Conservation (phyloP, 2,888 invertebrate species). For the Hypomecis punctinalis region DNA sequence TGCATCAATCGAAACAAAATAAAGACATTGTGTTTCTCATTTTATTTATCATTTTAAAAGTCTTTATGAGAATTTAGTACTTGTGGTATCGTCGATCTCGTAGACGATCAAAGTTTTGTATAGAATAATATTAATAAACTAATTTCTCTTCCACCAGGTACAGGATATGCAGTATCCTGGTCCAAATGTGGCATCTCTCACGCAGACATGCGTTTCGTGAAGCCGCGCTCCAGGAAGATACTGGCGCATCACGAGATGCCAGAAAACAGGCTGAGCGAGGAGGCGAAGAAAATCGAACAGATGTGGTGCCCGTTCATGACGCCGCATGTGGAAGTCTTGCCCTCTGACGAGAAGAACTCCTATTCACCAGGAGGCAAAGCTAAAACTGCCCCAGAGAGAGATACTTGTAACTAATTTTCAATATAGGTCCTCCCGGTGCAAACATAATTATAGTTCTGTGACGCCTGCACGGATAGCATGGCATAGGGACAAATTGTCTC, state of each 20-base stretch:
- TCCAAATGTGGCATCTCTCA: conserved; percentile 52
- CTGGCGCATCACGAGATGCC: conserved; percentile 45
- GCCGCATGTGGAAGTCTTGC: conserved; percentile 42
- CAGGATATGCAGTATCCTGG: conserved; percentile 58
- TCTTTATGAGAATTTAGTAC: no score
- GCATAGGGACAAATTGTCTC: no score
- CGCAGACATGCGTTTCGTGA: conserved; percentile 57
- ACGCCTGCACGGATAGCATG: no score
- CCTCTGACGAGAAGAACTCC: conserved; percentile 12
- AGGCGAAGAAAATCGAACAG: conserved; percentile 52
- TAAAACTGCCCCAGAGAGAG: background rate
- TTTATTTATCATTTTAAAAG: no score
- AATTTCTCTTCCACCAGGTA: conserved; percentile 46
- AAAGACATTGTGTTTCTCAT: no score
- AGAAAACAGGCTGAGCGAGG: conserved; percentile 45
- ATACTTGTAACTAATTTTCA: background rate
- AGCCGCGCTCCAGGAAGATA: conserved; percentile 53
- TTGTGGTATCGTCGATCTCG: no score
- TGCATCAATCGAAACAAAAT: no score
- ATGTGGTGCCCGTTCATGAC: conserved; percentile 77
- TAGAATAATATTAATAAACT: background rate
- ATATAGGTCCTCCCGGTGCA: no score
- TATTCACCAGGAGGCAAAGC: background rate
- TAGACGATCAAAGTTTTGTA: no score
- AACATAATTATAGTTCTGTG: no score